Base-by-base conservation (phyloP, 1,140 invertebrate species). In the Nebria ingens region DNA sequence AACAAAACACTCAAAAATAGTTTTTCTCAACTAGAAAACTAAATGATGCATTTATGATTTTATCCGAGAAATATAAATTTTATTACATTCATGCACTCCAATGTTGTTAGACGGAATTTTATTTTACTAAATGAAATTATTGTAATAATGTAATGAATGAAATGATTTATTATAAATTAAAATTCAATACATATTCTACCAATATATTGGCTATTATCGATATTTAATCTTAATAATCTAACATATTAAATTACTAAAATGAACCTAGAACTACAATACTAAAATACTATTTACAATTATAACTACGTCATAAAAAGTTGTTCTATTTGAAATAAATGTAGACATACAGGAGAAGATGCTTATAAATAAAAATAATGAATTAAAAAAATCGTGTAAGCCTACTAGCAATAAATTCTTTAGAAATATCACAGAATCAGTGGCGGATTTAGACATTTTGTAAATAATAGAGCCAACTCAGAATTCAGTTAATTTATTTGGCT, bases 321-420 rank as follows among this genome's bases (percentile, higher is more conserved):
- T 17, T 17, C 17, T 45, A 45, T 12, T 45, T 45, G 6, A 34
- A 6, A 34, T 45, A 9, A 45, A 12, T 3, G 4, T 9, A 45
- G 22, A 63, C 62, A 57, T 63, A 58, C 62, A 60, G 62, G 56
- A 63, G 62, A 63, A 63, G 62, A 60, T 59, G 60, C 49, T 53
- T 49, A 45, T 45, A 45, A 45, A 45, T 17, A 45, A 45, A 11
- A 12, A 4, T 45, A 12, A 17, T 11, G n/a, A n/a, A n/a, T n/a
- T n/a, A n/a, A n/a, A n/a, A n/a, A n/a, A n/a, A n/a, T n/a, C n/a
- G n/a, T n/a, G n/a, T n/a, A n/a, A n/a, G n/a, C n/a, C n/a, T n/a
- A n/a, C n/a, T n/a, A n/a, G n/a, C n/a, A n/a, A n/a, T n/a, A n/a
- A n/a, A n/a, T n/a, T n/a, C n/a, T n/a, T n/a, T n/a, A n/a, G n/a